Conservation (phyloP, 35 echinoderm and acorn worm species). For the Hemicentrotus pulcherrimus region DNA sequence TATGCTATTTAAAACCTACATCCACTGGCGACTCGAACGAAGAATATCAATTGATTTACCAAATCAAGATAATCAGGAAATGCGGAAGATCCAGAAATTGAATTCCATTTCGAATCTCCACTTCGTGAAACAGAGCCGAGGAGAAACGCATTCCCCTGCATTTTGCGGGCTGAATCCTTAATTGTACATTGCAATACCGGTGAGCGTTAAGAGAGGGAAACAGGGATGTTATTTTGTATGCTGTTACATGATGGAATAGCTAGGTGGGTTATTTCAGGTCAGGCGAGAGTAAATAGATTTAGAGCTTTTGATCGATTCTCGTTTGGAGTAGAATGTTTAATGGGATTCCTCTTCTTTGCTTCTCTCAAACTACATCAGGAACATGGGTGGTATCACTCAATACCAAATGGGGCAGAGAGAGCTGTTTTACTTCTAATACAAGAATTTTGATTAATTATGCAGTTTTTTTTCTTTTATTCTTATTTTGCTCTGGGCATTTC, state of each 20-base stretch:
- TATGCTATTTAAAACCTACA: neutral
- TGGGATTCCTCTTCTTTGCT: neutral
- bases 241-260: neutral
- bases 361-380: neutral
- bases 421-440: neutral
- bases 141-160: conserved; percentile 2
- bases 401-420: neutral
- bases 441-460: neutral
- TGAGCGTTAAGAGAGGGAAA: neutral
- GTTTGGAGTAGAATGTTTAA: conserved; percentile 4
- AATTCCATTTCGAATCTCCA: conserved; percentile 38
- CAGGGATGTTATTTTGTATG: neutral
- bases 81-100: conserved; percentile 11
- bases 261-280: conserved; percentile 44
- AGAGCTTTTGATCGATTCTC: conserved; percentile 10
- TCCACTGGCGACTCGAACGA: neutral
- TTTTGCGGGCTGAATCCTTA: neutral
- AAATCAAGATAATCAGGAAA: conserved; percentile 6
- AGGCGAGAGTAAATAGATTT: neutral
- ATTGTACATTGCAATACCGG: neutral
- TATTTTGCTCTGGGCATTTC: neutral
- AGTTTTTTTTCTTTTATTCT: neutral
- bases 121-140: neutral
- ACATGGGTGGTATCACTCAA: neutral
- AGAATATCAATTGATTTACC: neutral